Percentiles rank a stretch among this genome's conserved stretches.
These are phyloP conservation scores for Triplophysa rosa DNA, from an alignment of 2,113 vertebrate species.

Conservation along the genomic window DNA sequence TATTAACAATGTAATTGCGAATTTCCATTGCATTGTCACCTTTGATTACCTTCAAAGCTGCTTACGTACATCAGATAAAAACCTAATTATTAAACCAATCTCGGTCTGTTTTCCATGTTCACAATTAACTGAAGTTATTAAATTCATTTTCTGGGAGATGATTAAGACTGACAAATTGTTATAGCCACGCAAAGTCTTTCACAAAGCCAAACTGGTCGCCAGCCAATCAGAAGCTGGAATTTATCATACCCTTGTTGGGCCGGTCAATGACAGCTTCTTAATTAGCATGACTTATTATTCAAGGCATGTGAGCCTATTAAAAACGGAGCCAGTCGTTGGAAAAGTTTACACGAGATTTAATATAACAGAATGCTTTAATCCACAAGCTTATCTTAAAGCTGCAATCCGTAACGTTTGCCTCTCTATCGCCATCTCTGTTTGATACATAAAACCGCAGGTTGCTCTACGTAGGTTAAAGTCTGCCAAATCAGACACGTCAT, in stretches of 20 bases:
- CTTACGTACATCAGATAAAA: constrained; percentile 1
- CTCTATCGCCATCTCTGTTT: background rate
- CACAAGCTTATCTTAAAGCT: background rate
- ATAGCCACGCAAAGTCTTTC: constrained; percentile 27
- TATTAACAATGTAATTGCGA: background rate
- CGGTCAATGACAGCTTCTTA: constrained; percentile 27
- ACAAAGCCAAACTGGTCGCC: constrained; percentile 16
- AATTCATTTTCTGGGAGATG: constrained; percentile 2
- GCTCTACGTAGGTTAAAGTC: background rate
- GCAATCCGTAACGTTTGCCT: background rate
- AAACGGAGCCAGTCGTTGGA: constrained; percentile 12
- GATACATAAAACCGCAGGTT: no score
- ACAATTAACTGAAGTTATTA: constrained; percentile 30
- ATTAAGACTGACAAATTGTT: constrained; percentile 48
- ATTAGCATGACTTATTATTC: constrained; percentile 34
- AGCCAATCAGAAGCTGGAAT: constrained; percentile 25
- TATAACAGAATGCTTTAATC: constrained; percentile 5
- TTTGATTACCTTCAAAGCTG: constrained; percentile 2
- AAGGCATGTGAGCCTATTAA: constrained; percentile 3
- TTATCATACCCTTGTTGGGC: constrained; percentile 17
- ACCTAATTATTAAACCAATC: constrained; percentile 36
- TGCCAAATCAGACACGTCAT: no score
- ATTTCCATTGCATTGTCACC: background rate
- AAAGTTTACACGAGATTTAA: constrained; percentile 17
- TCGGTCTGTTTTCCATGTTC: background rate